Evolutionary conservation across 2,888 invertebrate species (phyloP), one percentile per base, ranked within the genome.

Genomic region (Platycheirus rosarum): DNA sequence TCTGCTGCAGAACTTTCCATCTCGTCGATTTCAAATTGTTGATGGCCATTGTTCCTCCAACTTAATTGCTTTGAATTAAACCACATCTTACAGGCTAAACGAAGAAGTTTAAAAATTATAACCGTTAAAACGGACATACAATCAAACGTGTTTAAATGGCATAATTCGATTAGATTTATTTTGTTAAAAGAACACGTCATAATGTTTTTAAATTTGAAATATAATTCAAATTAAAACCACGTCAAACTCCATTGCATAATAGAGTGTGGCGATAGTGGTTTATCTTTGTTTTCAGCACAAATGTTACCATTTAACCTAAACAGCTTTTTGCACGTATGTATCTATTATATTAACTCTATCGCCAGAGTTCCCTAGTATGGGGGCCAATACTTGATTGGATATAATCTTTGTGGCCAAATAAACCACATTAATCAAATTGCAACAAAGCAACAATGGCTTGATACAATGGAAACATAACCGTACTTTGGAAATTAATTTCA

Each of bases 371-470:
- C 29, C 1, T 8, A 32, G 23, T 14, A 16, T 29, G 23, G 40
- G 26, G 42, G 57, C 26, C n/a, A 40, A 40, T 7, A 23, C 40
- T n/a, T 35, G 11, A 20, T 32, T 48, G 6, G 23, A 60, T 60
- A 18, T 8, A 60, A 60, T 60, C 48, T 49, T 60, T 70, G 70
- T 48, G 60, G 70, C 49, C 49, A 70, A 60, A 70, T 70, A 60
- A 70, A 49, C 60, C 57, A 60, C 70, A 65, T 49, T 60, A 60
- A 49, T 70, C 70, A 60, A 70, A 70, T 60, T 70, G 60, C 70
- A 70, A 23, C 29, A 60, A 40, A 70, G 11, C 18, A 70, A 29
- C 48, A 53, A 60, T 69, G 40, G 48, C 49, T 44, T 29, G 40
- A 49, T 70, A 49, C 70, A 70, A 57, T 69, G 16, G 57, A 16